phyloP scores from a whole-genome alignment of 1,140 invertebrate genomes.

The Calephelis virginiensis region DNA sequence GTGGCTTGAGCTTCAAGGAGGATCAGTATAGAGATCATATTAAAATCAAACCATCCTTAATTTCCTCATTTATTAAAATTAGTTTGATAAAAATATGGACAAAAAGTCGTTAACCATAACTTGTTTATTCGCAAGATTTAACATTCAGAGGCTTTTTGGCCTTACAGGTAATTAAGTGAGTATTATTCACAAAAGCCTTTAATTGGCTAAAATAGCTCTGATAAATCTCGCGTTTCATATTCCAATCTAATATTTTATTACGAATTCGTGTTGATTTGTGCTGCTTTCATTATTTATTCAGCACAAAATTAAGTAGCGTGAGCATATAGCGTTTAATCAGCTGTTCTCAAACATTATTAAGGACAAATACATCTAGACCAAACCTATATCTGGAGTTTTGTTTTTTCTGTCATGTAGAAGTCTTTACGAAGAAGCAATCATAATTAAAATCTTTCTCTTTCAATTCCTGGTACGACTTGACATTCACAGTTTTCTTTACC shows the following conservation, averaged over 20 bases:
- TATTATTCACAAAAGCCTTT: conserved; percentile 11
- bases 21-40: too few species aligned
- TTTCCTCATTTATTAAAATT: too few species aligned
- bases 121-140: background rate
- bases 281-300: background rate
- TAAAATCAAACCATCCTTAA: too few species aligned
- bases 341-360: background rate
- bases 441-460: too few species aligned
- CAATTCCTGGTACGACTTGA: too few species aligned
- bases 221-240: conserved; percentile 16
- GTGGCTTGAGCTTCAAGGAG: too few species aligned
- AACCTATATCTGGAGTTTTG: background rate
- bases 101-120: too few species aligned
- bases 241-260: conserved; percentile 16
- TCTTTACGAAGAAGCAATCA: too few species aligned
- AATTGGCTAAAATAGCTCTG: conserved; percentile 8
- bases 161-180: background rate
- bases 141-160: background rate
- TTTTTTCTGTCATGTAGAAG: too few species aligned
- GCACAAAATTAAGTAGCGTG: background rate
- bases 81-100: too few species aligned
- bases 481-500: too few species aligned
- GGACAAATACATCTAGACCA: background rate
- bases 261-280: conserved; percentile 11
- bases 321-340: conserved; percentile 1